Evolutionary conservation across 2,797 vertebrate species (phyloP), one percentile per base, ranked within the genome.

Genomic region (Hybognathus amarus): DNA sequence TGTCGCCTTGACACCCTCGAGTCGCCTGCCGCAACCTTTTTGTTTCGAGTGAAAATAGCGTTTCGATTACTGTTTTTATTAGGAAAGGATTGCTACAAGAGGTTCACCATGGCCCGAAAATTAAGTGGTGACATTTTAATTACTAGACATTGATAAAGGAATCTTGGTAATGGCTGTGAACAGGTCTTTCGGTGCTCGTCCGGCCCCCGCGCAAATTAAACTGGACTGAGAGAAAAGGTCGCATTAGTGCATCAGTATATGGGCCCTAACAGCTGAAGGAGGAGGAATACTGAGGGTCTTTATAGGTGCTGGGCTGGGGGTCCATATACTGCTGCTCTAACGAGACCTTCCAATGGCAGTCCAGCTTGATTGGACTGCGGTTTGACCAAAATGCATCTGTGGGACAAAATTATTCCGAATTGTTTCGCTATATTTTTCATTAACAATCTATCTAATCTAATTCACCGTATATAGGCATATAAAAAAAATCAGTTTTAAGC

Each of bases 101-200:
- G 95, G 88, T 92, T 92, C 91, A 91, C 93, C 88, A 90, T 89
- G 93, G 94, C 92, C 95, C 91, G 93, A 94, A 96, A 97, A 97
- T 97, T 94, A 97, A 97, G 96, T 92, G 93, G 93, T 97, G 97
- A 97, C 97, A 97, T 96, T 97, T 97, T 97, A 97, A 97, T 97
- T 96, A 97, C 97, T 95, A 95, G 95, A 95, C 96, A 96, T 96
- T 96, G 96, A 96, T 95, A 96, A 96, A 96, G 92, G 94, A 92
- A 94, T 91, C 85, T 88, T 87, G 92, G 90, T 92, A 90, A 93
- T 92, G 93, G 91, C 91, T 88, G 91, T 90, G 90, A 91, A 91
- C 92, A 87, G 90, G 91, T 83, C 86, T 84, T 87, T 84, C 91
- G 36, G 91, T 87, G 91, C 89, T 90, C 91, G 92, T 92, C 89